These are phyloP conservation scores for Caenorhabditis macrosperma DNA, from an alignment of 2,888 invertebrate genomes.

Conservation along the genomic window DNA sequence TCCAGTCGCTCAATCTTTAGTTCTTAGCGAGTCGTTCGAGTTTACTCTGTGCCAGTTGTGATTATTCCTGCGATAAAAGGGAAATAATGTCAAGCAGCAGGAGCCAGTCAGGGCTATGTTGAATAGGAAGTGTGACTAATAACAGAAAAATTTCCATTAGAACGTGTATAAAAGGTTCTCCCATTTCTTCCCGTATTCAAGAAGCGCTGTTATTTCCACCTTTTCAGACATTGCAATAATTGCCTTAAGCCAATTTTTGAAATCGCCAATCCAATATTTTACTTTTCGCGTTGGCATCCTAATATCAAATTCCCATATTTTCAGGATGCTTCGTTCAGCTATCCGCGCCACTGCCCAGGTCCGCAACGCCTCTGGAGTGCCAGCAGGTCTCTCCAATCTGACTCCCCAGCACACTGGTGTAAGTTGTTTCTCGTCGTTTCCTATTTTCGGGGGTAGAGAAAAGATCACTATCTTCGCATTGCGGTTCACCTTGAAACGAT, in stretches of 20 bases:
- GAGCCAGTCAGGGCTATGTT: no score
- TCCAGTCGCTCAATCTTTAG: conserved; percentile 13
- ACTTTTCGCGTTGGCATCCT: not conserved
- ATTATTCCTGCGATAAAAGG: not conserved
- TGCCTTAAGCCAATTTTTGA: no score
- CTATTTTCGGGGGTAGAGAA: no score
- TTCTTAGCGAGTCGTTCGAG: conserved; percentile 2
- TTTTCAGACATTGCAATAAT: no score
- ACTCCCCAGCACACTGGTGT: conserved; percentile 56
- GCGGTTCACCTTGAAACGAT: not conserved
- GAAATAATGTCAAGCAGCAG: not conserved
- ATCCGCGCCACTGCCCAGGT: conserved; percentile 33
- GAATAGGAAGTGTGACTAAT: no score
- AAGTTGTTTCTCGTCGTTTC: conserved; percentile 6
- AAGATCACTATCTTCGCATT: not conserved
- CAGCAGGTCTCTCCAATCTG: conserved; percentile 50
- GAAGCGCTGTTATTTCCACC: no score
- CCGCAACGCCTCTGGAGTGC: conserved; percentile 45
- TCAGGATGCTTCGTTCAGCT: conserved; percentile 48
- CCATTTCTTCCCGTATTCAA: no score
- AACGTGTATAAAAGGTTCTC: no score
- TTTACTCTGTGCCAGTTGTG: not conserved
- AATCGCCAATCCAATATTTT: no score
- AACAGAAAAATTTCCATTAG: no score
- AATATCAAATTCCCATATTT: not conserved